Percentiles rank a stretch among this genome's conserved stretches.
Conservation (phyloP, 2,113 vertebrate species). For the Herpetotheres cachinnans region DNA sequence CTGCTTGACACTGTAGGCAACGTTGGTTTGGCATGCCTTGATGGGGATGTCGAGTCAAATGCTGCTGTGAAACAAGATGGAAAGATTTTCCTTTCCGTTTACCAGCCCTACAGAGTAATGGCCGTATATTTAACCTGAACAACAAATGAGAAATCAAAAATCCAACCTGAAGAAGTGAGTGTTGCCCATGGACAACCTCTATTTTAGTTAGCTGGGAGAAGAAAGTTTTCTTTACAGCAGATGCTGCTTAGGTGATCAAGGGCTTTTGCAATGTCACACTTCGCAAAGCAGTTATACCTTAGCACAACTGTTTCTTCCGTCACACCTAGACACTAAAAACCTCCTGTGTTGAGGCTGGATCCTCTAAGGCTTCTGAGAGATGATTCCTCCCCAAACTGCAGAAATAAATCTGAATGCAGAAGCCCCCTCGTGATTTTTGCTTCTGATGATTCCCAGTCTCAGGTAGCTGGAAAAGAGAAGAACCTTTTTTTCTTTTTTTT, state of each 20-base stretch:
- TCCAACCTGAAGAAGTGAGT: not conserved
- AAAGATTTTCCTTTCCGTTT: not conserved
- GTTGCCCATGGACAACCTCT: not conserved
- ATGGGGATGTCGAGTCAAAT: not conserved
- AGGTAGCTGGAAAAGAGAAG: not conserved
- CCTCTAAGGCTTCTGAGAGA: not conserved
- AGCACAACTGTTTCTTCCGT: not conserved
- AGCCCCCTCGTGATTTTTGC: not conserved
- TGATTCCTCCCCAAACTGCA: not conserved
- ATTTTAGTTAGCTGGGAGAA: not conserved
- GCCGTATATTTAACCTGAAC: not conserved
- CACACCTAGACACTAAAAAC: not conserved
- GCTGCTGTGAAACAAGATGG: not conserved
- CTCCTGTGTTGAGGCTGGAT: not conserved
- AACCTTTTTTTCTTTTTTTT: not conserved
- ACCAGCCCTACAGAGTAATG: too few species aligned
- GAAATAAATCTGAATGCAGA: not conserved
- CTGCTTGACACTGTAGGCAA: rapidly evolving
- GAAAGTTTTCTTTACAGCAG: not conserved
- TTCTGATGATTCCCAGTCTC: not conserved
- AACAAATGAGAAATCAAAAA: not conserved
- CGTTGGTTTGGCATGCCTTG: rapidly evolving
- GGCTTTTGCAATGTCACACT: not conserved
- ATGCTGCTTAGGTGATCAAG: not conserved
- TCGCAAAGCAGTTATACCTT: not conserved